These are phyloP conservation scores for Drosophila neocordata DNA, from an alignment of 1,140 invertebrate genomes.

Conservation along the genomic window DNA sequence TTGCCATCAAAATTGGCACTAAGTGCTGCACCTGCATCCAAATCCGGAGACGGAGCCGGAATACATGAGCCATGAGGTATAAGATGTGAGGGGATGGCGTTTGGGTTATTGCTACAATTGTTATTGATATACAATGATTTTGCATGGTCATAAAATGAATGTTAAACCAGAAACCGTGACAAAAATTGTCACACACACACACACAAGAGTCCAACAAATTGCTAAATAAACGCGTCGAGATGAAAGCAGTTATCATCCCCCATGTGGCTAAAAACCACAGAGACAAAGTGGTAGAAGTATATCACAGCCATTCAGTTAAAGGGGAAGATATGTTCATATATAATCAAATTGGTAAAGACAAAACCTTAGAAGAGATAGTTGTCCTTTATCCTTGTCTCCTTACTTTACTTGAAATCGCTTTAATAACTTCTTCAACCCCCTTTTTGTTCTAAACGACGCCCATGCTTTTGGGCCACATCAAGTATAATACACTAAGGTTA, in stretches of 20 bases:
- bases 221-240: slow-evolving; percentile 65
- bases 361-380: too few relatives aligned
- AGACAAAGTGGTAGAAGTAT: not conserved
- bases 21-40: slow-evolving; percentile 39
- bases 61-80: too few relatives aligned
- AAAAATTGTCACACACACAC: slow-evolving; percentile 34
- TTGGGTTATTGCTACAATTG: not conserved
- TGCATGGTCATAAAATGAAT: slow-evolving; percentile 81
- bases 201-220: slow-evolving; percentile 72
- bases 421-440: not conserved
- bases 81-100: not conserved
- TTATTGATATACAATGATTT: slow-evolving; percentile 60
- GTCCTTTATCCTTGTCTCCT: too few relatives aligned
- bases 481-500: not conserved
- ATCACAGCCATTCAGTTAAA: not conserved
- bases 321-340: too few relatives aligned
- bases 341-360: too few relatives aligned
- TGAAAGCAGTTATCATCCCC: slow-evolving; percentile 25
- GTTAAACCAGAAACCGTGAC: slow-evolving; percentile 73
- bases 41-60: not conserved
- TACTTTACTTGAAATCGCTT: too few relatives aligned
- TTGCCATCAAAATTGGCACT: slow-evolving; percentile 72
- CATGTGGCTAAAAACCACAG: not conserved
- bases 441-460: not conserved
- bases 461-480: not conserved